Conservation (phyloP, 2,113 vertebrate species). For the Ciconia stormi region DNA sequence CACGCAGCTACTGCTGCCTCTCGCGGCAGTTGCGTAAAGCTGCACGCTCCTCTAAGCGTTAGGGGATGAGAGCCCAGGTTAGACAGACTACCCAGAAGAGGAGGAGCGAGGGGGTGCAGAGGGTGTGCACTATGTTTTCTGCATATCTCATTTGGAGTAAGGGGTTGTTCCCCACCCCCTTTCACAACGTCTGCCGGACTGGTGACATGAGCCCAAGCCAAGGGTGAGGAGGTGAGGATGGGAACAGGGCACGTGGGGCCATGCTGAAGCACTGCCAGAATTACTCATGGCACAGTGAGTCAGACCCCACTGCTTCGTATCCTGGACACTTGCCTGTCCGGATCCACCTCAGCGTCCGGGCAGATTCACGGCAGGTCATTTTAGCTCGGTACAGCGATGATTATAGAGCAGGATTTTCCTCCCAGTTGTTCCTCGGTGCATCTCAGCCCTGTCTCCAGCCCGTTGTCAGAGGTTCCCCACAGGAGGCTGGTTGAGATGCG, state of each 20-base stretch:
- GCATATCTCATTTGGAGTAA: neutral
- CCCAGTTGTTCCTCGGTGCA: neutral
- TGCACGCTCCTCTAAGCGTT: neutral
- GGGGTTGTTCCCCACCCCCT: neutral
- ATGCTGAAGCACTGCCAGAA: neutral
- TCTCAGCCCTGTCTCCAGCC: neutral
- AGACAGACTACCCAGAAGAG: neutral
- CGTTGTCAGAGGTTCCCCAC: neutral
- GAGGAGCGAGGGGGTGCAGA: neutral
- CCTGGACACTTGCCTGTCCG: neutral
- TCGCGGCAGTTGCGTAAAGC: neutral
- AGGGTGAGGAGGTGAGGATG: neutral
- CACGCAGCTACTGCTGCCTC: neutral
- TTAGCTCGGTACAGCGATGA: neutral
- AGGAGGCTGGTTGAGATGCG: neutral
- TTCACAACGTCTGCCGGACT: neutral
- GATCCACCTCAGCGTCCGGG: neutral
- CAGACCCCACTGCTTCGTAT: neutral
- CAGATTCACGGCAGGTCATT: neutral
- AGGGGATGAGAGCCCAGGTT: neutral
- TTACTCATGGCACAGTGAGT: neutral
- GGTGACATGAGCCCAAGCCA: neutral
- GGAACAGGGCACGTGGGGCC: neutral
- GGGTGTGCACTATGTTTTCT: neutral
- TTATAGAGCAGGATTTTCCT: neutral